These are phyloP conservation scores for Oreochromis grahami DNA, from an alignment of 2,797 vertebrate genomes.

Conservation along the genomic window DNA sequence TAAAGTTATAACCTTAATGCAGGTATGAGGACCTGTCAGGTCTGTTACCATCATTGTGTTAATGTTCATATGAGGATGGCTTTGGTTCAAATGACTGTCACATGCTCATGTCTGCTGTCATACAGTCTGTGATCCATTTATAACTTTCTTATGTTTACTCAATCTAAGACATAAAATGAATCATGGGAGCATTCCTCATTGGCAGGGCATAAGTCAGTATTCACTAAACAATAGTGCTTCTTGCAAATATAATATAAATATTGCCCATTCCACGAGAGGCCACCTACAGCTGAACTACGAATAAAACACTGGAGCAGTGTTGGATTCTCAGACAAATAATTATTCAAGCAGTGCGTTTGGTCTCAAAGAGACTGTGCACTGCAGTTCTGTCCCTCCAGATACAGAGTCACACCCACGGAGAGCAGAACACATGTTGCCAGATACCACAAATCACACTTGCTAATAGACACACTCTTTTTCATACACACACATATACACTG, in stretches of 20 bases:
- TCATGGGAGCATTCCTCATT: not conserved
- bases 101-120: not conserved
- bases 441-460: slow-evolving; percentile 25
- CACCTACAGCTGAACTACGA: not conserved
- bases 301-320: not conserved
- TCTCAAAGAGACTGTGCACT: not conserved
- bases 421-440: not conserved
- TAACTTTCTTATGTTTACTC: not conserved
- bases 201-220: not conserved
- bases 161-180: not conserved
- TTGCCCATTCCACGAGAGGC: not conserved
- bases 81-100: not conserved
- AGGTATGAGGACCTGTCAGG: not conserved
- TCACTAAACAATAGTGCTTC: not conserved
- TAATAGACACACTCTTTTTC: not conserved
- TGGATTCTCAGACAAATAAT: not conserved
- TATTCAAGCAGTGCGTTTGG: not conserved
- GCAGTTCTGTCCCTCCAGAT: slow-evolving; percentile 8
- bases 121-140: not conserved
- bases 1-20: not conserved
- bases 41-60: not conserved
- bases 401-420: slow-evolving; percentile 23
- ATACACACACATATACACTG: not conserved
- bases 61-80: not conserved
- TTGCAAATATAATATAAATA: not conserved